Conservation (phyloP, 2,888 invertebrate genomes). For the Brassicogethes aeneus region DNA sequence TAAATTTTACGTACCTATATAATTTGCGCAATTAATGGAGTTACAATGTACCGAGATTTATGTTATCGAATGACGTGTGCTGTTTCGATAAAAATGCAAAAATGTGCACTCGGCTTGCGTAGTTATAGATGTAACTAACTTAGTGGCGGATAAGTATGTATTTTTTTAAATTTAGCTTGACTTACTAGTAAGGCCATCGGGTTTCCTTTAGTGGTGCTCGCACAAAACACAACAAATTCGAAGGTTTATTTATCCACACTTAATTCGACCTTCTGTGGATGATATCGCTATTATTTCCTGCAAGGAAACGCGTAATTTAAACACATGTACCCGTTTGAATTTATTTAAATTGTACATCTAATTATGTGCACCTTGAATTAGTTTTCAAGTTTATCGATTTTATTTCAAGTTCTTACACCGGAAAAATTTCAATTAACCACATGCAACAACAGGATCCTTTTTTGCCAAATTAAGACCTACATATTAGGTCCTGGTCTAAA, state of each 20-base stretch:
- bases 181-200: neutral
- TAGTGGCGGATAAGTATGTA: neutral
- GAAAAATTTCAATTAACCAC: too few species aligned
- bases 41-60: too few species aligned
- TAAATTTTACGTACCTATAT: too few species aligned
- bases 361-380: neutral
- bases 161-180: neutral
- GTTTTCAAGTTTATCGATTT: neutral
- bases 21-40: neutral
- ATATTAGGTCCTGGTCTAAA: too few species aligned
- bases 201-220: neutral
- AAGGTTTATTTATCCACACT: neutral
- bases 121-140: neutral
- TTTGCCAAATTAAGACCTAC: too few species aligned
- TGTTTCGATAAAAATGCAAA: neutral
- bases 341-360: neutral
- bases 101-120: too few species aligned
- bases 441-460: too few species aligned
- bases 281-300: conserved; percentile 19
- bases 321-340: conserved; percentile 3
- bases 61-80: too few species aligned
- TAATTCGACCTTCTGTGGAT: conserved; percentile 14
- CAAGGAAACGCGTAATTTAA: conserved; percentile 16
- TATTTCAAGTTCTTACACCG: too few species aligned
- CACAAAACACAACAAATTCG: neutral